Evolutionary conservation across 1,140 invertebrate species (phyloP).

Genomic region (Paramacrobiotus metropolitanus): DNA sequence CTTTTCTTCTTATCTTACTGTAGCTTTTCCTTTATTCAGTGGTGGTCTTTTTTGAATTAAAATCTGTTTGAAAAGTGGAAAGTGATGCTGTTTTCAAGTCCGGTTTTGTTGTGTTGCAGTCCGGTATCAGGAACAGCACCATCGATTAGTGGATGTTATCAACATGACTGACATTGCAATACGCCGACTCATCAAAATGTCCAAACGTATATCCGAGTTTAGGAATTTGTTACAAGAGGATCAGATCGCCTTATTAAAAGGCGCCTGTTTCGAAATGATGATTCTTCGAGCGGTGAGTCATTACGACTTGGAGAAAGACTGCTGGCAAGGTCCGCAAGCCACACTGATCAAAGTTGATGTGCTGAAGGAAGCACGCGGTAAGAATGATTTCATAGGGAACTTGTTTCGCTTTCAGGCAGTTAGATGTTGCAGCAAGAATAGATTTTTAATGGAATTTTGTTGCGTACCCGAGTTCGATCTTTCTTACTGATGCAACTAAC

Average conservation of each 20-base stretch:
- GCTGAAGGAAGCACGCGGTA: slow-evolving; percentile 59
- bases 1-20: no score
- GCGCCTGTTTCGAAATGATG: slow-evolving; percentile 72
- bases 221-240: slow-evolving; percentile 72
- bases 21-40: no score
- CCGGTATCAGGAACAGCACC: neutral
- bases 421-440: no score
- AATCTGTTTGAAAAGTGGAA: no score
- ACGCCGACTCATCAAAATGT: slow-evolving; percentile 64
- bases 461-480: no score
- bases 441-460: no score
- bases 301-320: slow-evolving; percentile 55
- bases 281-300: slow-evolving; percentile 61
- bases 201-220: slow-evolving; percentile 63
- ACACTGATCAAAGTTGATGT: slow-evolving; percentile 47
- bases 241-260: slow-evolving; percentile 65
- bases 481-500: no score
- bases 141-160: neutral
- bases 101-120: neutral
- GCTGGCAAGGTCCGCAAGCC: slow-evolving; percentile 39
- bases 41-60: no score
- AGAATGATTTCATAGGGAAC: no score
- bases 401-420: no score
- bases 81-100: no score
- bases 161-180: slow-evolving; percentile 60